phyloP scores from a whole-genome alignment of 2,888 invertebrate genomes.

The Melitaea athalia region DNA sequence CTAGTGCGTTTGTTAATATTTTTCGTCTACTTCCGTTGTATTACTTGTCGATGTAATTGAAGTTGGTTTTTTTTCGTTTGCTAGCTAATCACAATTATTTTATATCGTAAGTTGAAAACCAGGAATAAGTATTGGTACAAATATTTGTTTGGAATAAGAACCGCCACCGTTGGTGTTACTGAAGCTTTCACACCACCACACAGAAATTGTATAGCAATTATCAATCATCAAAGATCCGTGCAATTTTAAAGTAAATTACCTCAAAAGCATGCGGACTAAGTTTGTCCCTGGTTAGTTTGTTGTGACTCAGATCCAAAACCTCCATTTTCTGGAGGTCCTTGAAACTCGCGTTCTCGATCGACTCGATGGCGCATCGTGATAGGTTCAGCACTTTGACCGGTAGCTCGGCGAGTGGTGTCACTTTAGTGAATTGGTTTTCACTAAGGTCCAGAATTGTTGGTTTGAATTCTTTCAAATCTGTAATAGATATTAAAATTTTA shows the following conservation, averaged over 20 bases:
- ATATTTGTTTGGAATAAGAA: too few relatives aligned
- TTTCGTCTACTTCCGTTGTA: too few relatives aligned
- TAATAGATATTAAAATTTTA: conserved; percentile 32
- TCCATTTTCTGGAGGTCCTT: conserved; percentile 83
- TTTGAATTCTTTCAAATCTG: conserved; percentile 60
- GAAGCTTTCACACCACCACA: background rate
- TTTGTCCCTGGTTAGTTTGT: conserved; percentile 82
- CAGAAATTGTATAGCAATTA: background rate
- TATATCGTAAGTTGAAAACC: too few relatives aligned
- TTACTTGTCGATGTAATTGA: too few relatives aligned
- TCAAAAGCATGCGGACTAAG: conserved; percentile 86
- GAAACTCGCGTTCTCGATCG: conserved; percentile 85
- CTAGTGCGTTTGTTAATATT: too few relatives aligned
- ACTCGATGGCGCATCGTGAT: conserved; percentile 83
- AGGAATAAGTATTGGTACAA: too few relatives aligned
- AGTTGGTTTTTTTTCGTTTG: too few relatives aligned
- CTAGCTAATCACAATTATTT: too few relatives aligned
- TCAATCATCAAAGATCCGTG: too few relatives aligned
- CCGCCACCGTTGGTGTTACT: too few relatives aligned
- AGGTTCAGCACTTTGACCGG: conserved; percentile 83
- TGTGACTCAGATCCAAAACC: conserved; percentile 86
- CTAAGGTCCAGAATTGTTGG: conserved; percentile 71
- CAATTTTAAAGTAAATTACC: conserved; percentile 62
- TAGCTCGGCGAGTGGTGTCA: conserved; percentile 80
- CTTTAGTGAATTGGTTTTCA: conserved; percentile 68